Evolutionary conservation across 1,140 invertebrate species (phyloP), one percentile per base, ranked within the genome.

Genomic region (Drosophila trapezifrons): DNA sequence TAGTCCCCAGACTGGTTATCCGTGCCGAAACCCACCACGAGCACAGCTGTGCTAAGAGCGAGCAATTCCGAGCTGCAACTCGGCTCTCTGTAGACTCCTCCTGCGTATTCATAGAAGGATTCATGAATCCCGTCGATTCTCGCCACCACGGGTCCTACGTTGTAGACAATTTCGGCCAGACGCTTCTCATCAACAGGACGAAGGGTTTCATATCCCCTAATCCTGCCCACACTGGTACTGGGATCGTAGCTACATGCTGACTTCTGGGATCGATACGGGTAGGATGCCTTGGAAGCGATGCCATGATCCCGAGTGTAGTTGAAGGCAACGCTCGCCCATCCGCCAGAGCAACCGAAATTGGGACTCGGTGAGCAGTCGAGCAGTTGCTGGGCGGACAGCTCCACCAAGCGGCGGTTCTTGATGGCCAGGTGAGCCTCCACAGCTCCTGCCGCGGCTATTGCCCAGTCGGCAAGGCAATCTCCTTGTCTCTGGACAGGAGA

Each of bases 321-420:
- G 89, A 97, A 96, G 12, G 95, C 95, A 47, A 94, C 9, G 1
- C 18, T 94, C 93, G 97, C 96, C 4, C 96, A 91, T 65, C 97
- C 97, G 66, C 97, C 97, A 57, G 95, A 93, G 84, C 97, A 98
- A 9, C 97, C 97, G 73, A 96, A 92, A 91, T 98, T 98, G 7
- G 96, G 96, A 75, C 95, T 96, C 29, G 4, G 2, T 3, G 96
- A 96, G 81, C 97, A 98, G 92, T 98, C 98, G 3, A 98, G 93
- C 10, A 98, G 92, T 86, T 98, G 98, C 92, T 98, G 97, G 92
- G 98, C 97, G 72, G 96, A 97, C 0, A 99, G 93, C 2, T 96
- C 96, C 1, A 97, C 93, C 2, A 98, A 92, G 55, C 93, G 92
- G 43, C 93, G 93, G 32, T 92, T 93, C 57, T 94, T 93, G 22